phyloP scores from a whole-genome alignment of 2,888 invertebrate species.

The Salpingus planirostris region DNA sequence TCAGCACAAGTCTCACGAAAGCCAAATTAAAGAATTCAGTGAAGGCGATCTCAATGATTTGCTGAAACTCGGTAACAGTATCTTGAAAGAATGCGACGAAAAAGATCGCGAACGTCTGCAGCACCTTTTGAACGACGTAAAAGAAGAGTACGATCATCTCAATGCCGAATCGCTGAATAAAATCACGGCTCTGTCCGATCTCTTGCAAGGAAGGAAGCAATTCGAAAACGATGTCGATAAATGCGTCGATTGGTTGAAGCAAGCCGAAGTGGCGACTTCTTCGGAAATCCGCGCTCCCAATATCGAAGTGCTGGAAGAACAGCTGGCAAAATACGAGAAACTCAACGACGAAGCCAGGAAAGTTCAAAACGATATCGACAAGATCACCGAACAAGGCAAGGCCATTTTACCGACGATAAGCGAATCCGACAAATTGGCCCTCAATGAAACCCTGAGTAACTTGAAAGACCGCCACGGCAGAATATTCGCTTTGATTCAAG shows the following conservation, averaged over 20 bases:
- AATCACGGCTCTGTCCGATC: constrained; percentile 59
- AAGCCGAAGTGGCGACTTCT: constrained; percentile 79
- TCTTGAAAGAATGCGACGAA: constrained; percentile 76
- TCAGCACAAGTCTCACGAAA: constrained; percentile 64
- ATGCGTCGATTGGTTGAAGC: constrained; percentile 81
- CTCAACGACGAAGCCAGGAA: constrained; percentile 65
- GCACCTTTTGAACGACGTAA: constrained; percentile 58
- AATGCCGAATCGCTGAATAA: constrained; percentile 67
- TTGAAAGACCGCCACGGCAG: constrained; percentile 70
- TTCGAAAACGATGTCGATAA: constrained; percentile 76
- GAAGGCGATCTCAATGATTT: constrained; percentile 67
- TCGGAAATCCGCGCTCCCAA: constrained; percentile 73
- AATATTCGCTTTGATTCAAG: constrained; percentile 65
- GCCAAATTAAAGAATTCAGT: constrained; percentile 68
- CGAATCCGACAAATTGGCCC: constrained; percentile 74
- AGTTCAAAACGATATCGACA: constrained; percentile 61
- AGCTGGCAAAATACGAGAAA: constrained; percentile 75
- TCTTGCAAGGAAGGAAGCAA: constrained; percentile 66
- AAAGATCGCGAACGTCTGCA: constrained; percentile 58
- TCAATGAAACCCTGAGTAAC: constrained; percentile 71
- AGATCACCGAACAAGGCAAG: constrained; percentile 71
- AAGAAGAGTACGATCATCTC: constrained; percentile 61
- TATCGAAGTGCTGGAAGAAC: constrained; percentile 77
- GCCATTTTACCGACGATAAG: constrained; percentile 70
- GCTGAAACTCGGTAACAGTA: constrained; percentile 62